Percentiles rank a stretch among this genome's conserved stretches.
phyloP scores from a whole-genome alignment of 2,113 vertebrate genomes.

The Poicephalus gulielmi region DNA sequence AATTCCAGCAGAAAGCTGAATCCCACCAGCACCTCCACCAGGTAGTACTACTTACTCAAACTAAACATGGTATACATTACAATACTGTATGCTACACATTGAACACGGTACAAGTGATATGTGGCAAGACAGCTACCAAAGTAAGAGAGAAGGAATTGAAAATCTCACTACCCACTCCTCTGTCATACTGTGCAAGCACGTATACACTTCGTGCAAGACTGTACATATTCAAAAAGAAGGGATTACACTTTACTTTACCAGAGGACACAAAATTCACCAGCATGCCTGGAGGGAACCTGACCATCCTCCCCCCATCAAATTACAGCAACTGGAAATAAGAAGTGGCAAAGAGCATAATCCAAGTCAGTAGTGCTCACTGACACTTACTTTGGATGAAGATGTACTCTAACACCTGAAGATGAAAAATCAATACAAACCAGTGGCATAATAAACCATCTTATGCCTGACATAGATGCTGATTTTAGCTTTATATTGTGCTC shows the following conservation, averaged over 20 bases:
- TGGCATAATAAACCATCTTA: neutral
- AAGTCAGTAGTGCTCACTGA: neutral
- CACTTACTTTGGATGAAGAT: neutral
- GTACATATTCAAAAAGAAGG: neutral
- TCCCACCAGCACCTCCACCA: neutral
- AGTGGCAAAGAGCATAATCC: neutral
- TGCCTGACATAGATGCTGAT: neutral
- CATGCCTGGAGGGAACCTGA: neutral
- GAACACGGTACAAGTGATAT: neutral
- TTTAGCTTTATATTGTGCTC: neutral
- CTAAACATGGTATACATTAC: accelerated
- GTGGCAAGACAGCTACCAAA: neutral
- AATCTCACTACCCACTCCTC: neutral
- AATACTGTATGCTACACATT: neutral
- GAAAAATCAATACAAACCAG: neutral
- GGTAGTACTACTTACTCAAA: neutral
- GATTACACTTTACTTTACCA: neutral
- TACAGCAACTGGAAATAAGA: neutral
- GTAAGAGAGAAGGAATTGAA: neutral
- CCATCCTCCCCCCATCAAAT: neutral
- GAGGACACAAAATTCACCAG: neutral
- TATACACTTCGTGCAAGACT: neutral
- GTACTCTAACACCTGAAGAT: neutral
- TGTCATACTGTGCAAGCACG: neutral
- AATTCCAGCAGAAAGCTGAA: neutral